Base-by-base conservation (phyloP, 2,113 vertebrate genomes). In the Salvator merianae region DNA sequence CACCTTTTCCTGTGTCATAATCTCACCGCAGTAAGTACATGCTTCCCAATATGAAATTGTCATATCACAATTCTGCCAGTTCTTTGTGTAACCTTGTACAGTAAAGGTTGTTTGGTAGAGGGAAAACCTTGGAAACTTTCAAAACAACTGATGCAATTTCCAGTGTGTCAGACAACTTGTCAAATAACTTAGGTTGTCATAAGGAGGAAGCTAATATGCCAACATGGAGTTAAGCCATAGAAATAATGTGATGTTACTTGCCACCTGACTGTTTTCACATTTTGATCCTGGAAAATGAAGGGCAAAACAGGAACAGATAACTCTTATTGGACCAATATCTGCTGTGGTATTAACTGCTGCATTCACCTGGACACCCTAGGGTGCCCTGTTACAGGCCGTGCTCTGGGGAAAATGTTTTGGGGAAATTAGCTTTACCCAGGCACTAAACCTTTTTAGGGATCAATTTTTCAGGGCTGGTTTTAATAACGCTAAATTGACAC, bases 31-130 rank as follows among this genome's bases (percentile, higher is more conserved):
- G 24, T n/a, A 10, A 36, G 40, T 55, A 70, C 12, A 18, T 63
- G 28, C 38, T 62, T 47, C 7, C 53, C n/a, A 63, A 34, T 70
- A 36, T 34, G 34, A 77, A 84, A 40, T 14, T 22, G 34, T 82
- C 79, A 86, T 34, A 76, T 63, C 59, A 71, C 59, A 81, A 55
- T 84, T 77, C 65, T 65, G 65, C 63, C 79, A 8, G 22, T 36
- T 36, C 73, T 30, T 63, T 28, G n/a, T 82, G 32, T 14, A 50
- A 74, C 3, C 34, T 59, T 34, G 28, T 65, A 77, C 4, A 36
- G 66, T 8, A 62, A 62, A 34, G 14, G 9, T 1, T 36, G n/a
- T 30, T 5, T 59, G n/a, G 40, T 59, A 7, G 53, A 10, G 50
- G 6, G 63, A 47, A 86, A 50, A 30, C 32, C 30, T 36, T 50